A percentile compares a stretch with the other conserved stretches of the same genome.
Evolutionary conservation across 2,888 invertebrate species (phyloP).

Genomic region (Anarsia innoxiella): DNA sequence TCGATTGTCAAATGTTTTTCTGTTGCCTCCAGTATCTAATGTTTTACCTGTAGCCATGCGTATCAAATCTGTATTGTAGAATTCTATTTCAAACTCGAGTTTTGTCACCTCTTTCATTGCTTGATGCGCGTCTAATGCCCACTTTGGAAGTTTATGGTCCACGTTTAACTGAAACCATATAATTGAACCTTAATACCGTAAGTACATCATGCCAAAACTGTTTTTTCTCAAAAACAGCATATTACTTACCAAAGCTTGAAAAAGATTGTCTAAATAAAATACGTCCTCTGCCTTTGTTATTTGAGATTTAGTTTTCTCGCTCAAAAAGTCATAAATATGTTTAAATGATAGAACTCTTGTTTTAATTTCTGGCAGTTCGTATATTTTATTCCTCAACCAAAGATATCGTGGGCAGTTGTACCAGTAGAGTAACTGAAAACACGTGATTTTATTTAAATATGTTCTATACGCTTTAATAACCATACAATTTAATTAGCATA

Average conservation of each 20-base stretch:
- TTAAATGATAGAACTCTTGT: no score
- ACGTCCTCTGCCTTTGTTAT: constrained; percentile 57
- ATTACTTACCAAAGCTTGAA: constrained; percentile 64
- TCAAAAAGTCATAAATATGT: constrained; percentile 43
- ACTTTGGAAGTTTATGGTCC: no score
- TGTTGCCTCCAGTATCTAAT: no score
- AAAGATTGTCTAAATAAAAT: constrained; percentile 63
- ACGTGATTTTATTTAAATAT: background rate
- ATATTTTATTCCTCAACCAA: constrained; percentile 38
- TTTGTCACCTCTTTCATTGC: constrained; percentile 42
- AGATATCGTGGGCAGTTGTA: constrained; percentile 61
- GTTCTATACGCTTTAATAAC: no score
- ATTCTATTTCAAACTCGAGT: constrained; percentile 56
- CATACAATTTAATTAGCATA: no score
- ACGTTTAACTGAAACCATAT: background rate
- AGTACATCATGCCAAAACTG: no score
- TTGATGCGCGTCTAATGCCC: background rate
- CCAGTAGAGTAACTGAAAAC: constrained; percentile 59
- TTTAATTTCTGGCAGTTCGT: constrained; percentile 41
- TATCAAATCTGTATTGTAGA: constrained; percentile 46
- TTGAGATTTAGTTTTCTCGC: constrained; percentile 44
- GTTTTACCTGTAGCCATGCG: constrained; percentile 54
- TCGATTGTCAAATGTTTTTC: no score
- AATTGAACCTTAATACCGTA: background rate
- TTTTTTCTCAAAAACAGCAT: no score